Percentiles rank a stretch among this genome's conserved stretches.
Conservation (phyloP, 2,888 invertebrate genomes). For the Panzeria rudis region DNA sequence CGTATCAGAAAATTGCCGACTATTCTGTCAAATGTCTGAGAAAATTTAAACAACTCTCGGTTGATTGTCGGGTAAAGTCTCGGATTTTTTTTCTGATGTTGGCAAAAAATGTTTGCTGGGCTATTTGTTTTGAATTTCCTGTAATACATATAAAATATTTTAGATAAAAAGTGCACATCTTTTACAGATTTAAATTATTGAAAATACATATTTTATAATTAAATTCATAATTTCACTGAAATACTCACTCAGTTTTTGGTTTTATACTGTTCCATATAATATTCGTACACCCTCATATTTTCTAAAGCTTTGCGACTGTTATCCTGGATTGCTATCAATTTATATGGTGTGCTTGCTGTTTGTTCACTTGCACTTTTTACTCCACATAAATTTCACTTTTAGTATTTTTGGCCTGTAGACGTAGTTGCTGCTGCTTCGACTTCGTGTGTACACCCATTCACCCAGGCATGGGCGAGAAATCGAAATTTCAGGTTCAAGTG, state of each 20-base stretch:
- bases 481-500: conserved; percentile 83
- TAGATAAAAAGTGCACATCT: not conserved
- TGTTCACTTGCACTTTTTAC: conserved; percentile 53
- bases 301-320: not conserved
- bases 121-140: not conserved
- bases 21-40: too few relatives aligned
- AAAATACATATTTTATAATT: conserved; percentile 21
- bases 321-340: not conserved
- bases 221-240: not conserved
- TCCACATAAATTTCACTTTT: conserved; percentile 56
- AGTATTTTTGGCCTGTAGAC: conserved; percentile 1
- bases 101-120: too few relatives aligned
- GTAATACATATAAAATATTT: not conserved
- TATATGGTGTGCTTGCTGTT: not conserved
- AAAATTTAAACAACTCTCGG: too few relatives aligned
- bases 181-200: not conserved
- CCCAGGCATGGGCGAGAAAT: conserved; percentile 42
- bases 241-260: conserved; percentile 33
- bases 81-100: too few relatives aligned
- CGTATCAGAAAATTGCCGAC: too few relatives aligned
- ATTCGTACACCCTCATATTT: not conserved
- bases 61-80: too few relatives aligned
- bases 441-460: not conserved
- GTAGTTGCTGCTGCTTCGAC: not conserved
- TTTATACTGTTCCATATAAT: not conserved